These are phyloP conservation scores for Trinectes maculatus DNA, from an alignment of 2,113 vertebrate species.

Conservation along the genomic window DNA sequence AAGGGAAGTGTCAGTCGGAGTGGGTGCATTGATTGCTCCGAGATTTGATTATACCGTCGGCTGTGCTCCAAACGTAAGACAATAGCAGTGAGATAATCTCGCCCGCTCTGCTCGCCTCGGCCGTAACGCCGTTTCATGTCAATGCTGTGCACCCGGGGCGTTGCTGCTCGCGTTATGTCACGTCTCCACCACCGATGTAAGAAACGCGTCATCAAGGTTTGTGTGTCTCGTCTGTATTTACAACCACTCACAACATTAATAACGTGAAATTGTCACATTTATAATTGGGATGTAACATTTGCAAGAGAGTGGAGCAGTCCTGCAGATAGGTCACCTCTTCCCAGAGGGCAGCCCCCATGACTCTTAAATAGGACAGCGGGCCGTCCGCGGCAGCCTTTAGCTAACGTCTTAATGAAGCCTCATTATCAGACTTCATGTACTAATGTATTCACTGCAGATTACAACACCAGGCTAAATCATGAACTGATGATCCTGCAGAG, in stretches of 20 bases:
- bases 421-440: conserved; percentile 76
- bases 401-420: conserved; percentile 69
- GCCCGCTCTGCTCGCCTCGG: conserved; percentile 71
- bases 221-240: no score
- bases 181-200: background rate
- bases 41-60: conserved; percentile 80
- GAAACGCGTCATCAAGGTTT: no score
- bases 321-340: conserved; percentile 51
- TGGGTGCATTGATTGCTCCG: conserved; percentile 71
- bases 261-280: conserved; percentile 15
- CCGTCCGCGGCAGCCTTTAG: conserved; percentile 57
- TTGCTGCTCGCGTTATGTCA: background rate
- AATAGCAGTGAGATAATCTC: conserved; percentile 77
- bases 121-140: conserved; percentile 68
- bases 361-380: conserved; percentile 65
- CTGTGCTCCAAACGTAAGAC: conserved; percentile 74
- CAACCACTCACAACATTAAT: no score
- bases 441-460: conserved; percentile 72
- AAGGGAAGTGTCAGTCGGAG: conserved; percentile 63
- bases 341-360: conserved; percentile 54
- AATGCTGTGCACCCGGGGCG: conserved; percentile 35
- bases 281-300: conserved; percentile 66
- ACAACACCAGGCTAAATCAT: conserved; percentile 74
- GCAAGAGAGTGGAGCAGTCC: conserved; percentile 19
- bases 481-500: conserved; percentile 74